Base-by-base conservation (phyloP, 2,888 invertebrate genomes). In the Hypena proboscidalis region DNA sequence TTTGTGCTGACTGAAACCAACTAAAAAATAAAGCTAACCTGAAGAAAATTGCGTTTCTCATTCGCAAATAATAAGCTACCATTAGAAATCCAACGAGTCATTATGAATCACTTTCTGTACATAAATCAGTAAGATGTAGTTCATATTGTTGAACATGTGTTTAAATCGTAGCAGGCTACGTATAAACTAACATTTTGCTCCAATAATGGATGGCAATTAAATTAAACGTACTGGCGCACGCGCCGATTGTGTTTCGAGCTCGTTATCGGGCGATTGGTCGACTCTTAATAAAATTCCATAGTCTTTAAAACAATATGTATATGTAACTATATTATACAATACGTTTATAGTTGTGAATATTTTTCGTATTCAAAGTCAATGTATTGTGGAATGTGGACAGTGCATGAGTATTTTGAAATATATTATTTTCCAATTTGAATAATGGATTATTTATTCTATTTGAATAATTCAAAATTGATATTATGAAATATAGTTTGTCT, bases 231-330 rank as follows among this genome's bases (percentile, higher is more conserved):
- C 49, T 49, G 60, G 77, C 76, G 74, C 75, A 74, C 75, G 74
- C 75, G 77, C 57, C 64, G 61, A 51, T 67, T 67, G 74, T 58
- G 55, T 72, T 68, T 73, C 73, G 58, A 59, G 65, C 68, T 71
- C 67, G 77, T 77, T 80, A 80, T 79, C 76, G 74, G 47, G 48
- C 65, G 70, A 77, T 73, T 70, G 66, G 56, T 60, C 51, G 51
- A 64, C 40, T 67, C 59, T 63, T 60, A 60, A n/a, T n/a, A n/a
- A n/a, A n/a, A 64, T 66, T 67, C 55, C 22, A n/a, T 56, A 45
- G 29, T 54, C 39, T 58, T 53, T 54, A 58, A 59, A 45, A 60
- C 45, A 43, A 50, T 44, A 45, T 41, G 34, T 27, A 35, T 43
- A 39, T 36, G 14, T 36, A 23, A 26, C 19, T 40, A 10, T 39